Conservation (phyloP, 2,113 vertebrate genomes). For the Stomatorhinus ivindoensis region DNA sequence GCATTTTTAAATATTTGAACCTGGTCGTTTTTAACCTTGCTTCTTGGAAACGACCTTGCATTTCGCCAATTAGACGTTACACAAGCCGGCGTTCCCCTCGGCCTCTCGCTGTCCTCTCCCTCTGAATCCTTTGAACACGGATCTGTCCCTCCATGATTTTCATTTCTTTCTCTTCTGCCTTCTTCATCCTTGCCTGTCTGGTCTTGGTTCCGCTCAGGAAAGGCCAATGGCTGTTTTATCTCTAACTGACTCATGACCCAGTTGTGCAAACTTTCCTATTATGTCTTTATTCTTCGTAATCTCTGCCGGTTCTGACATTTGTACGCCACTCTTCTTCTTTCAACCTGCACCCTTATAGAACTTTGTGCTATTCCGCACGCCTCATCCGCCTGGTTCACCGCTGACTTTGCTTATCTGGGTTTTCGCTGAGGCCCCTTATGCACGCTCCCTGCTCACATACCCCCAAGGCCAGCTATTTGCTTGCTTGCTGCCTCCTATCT, state of each 20-base stretch:
- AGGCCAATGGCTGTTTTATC: not conserved
- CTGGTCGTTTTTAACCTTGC: not conserved
- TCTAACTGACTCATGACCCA: not conserved
- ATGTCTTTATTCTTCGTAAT: conserved; percentile 10
- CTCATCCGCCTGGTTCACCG: not conserved
- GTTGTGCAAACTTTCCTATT: not conserved
- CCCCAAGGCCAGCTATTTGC: not conserved
- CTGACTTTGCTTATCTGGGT: not conserved
- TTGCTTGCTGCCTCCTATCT: not conserved
- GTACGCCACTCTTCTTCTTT: not conserved
- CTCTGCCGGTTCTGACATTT: not conserved
- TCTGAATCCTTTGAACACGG: not conserved
- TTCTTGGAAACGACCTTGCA: not conserved
- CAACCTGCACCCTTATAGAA: not conserved
- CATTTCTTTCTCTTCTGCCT: not conserved
- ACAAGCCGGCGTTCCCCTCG: not conserved
- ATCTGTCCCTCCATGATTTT: not conserved
- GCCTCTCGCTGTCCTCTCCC: not conserved
- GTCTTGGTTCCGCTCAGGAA: not conserved
- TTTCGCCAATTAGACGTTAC: not conserved
- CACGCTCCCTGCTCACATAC: not conserved
- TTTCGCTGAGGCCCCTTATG: not conserved
- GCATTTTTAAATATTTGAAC: not conserved
- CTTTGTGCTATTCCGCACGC: not conserved
- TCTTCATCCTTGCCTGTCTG: conserved; percentile 7